Evolutionary conservation across 2,113 vertebrate genomes (phyloP).

Genomic region (Triplophysa siluroides): DNA sequence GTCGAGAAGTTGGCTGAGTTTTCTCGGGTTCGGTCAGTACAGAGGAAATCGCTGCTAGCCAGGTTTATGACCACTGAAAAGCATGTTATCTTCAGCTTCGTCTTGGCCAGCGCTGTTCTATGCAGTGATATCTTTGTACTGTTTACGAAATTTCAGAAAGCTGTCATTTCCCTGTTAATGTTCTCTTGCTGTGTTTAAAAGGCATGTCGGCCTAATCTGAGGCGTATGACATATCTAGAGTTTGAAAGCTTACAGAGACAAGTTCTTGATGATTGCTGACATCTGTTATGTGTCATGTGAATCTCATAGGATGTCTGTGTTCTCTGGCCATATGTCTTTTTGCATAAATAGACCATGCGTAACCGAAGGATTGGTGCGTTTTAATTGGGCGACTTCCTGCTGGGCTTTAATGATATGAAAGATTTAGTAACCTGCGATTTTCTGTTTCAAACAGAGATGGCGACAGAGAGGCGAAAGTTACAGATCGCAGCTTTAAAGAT

Average conservation of each 20-base stretch:
- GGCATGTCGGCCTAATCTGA: conserved; percentile 15
- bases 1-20: conserved; percentile 60
- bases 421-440: no score
- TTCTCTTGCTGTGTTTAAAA: conserved; percentile 6
- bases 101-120: not conserved
- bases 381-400: not conserved
- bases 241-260: conserved; percentile 8
- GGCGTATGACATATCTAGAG: not conserved
- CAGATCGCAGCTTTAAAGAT: no score
- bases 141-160: not conserved
- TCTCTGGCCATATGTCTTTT: not conserved
- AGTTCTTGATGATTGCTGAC: conserved; percentile 4
- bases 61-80: conserved; percentile 23
- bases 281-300: conserved; percentile 6
- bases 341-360: not conserved
- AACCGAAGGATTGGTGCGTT: not conserved
- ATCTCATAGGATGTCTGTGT: conserved; percentile 1
- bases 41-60: conserved; percentile 43
- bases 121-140: not conserved
- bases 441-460: no score
- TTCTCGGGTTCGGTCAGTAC: conserved; percentile 43
- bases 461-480: no score
- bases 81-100: conserved; percentile 18
- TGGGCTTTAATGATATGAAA: not conserved
- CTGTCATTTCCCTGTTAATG: not conserved